Evolutionary conservation across 2,113 vertebrate genomes (phyloP), one percentile per base, ranked within the genome.

Genomic region (Sylvia atricapilla): DNA sequence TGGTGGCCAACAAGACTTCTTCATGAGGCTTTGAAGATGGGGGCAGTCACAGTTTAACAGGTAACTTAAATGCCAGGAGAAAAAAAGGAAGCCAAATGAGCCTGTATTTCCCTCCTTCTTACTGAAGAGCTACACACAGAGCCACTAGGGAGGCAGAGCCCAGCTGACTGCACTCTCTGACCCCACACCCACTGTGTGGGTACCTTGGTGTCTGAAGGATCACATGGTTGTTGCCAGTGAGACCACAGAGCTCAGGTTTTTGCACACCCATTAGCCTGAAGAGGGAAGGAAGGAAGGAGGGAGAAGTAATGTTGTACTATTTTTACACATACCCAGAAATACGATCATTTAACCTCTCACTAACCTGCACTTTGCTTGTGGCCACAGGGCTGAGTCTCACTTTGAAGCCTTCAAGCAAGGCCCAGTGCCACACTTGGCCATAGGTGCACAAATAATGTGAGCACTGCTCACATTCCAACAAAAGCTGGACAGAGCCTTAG

Each of bases 221-320:
- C 3, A 0, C 0, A 0, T 20, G 39, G 35, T 24, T 78, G 49
- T 1, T 46, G 31, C 35, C 2, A 0, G 5, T 18, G 39, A 75
- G 43, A 89, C 35, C 35, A 67, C 1, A 8, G 44, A 77, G 46
- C 46, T 67, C 60, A 5, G 15, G 60, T 46, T 62, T 23, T 69
- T 6, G 62, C 86, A 82, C 39, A 75, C 31, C 19, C 46, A n/a
- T 47, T 9, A 64, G 55, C 37, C 41, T 56, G 31, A 50, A 49
- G 31, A 88, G 15, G 7, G 6, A 74, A 39, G 15, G 41, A 74
- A 44, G 37, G 21, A 30, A 53, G 31, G 25, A 25, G 58, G 31
- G 39, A 82, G 43, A 63, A 59, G 62, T 67, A 49, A 31, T 7
- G 53, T 14, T 35, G 13, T 27, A 16, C 75, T 90, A 58, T 92